Conservation (phyloP, 2,113 vertebrate genomes). For the Syngnathus scovelli region DNA sequence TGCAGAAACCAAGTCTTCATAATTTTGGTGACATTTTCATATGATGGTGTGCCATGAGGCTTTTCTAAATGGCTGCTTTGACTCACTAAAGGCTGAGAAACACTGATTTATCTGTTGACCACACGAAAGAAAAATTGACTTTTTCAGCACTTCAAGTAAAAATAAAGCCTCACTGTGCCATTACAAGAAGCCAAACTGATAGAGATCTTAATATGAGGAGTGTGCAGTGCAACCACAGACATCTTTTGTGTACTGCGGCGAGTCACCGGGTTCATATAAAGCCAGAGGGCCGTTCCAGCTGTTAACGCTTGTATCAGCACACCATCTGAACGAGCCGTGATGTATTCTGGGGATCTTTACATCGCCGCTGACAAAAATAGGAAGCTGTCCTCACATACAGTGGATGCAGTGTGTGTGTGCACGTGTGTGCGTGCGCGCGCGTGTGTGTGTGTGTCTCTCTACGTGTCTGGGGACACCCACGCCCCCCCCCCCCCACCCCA, state of each 20-base stretch:
- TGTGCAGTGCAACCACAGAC: conserved; percentile 45
- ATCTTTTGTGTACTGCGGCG: conserved; percentile 45
- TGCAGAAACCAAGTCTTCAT: no score
- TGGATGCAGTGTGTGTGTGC: conserved; percentile 29
- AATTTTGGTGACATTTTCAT: not conserved
- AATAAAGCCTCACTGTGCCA: conserved; percentile 19
- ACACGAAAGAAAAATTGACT: not conserved
- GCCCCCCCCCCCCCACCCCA: no score
- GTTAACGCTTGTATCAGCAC: conserved; percentile 45
- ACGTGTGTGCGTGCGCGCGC: not conserved
- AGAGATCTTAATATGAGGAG: conserved; percentile 58
- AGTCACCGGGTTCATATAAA: conserved; percentile 44
- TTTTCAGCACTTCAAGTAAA: not conserved
- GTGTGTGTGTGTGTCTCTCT: no score
- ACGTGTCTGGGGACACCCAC: no score
- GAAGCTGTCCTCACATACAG: conserved; percentile 30
- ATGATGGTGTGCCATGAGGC: not conserved
- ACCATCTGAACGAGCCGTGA: conserved; percentile 40
- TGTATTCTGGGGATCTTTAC: conserved; percentile 39
- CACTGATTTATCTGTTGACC: not conserved
- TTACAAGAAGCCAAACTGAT: conserved; percentile 45
- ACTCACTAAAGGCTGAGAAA: not conserved
- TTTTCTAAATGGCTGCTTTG: not conserved
- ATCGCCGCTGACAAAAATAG: conserved; percentile 38
- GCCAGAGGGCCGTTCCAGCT: conserved; percentile 45